Conservation (phyloP, 1,140 invertebrate genomes). For the Drosophila willistoni region DNA sequence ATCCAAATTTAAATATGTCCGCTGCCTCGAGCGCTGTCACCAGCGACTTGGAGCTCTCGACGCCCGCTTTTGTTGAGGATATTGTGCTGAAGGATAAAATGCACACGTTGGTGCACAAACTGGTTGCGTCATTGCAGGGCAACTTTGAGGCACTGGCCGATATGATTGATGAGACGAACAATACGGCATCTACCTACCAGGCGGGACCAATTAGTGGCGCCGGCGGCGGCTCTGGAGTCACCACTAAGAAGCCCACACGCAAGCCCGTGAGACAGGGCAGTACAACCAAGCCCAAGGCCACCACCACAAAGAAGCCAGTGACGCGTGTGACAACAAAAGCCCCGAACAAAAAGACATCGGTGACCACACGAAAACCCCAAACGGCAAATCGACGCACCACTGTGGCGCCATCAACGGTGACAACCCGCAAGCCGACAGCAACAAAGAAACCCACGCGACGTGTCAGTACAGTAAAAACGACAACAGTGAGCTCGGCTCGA, state of each 20-base stretch:
- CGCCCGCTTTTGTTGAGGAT: constrained; percentile 89
- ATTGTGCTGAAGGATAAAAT: constrained; percentile 90
- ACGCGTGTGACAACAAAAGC: constrained; percentile 84
- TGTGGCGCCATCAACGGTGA: constrained; percentile 21
- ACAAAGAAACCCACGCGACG: constrained; percentile 83
- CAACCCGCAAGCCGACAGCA: constrained; percentile 82
- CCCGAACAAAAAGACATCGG: constrained; percentile 80
- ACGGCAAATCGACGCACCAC: constrained; percentile 53
- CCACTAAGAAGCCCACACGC: constrained; percentile 46
- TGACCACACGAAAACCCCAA: constrained; percentile 59
- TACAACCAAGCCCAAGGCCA: constrained; percentile 59
- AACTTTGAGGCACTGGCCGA: constrained; percentile 92
- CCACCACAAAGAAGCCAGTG: constrained; percentile 71
- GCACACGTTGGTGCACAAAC: constrained; percentile 91
- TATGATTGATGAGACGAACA: constrained; percentile 85
- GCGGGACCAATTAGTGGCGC: constrained; percentile 37
- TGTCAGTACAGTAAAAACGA: constrained; percentile 52
- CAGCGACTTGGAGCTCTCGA: constrained; percentile 87
- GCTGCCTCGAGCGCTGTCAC: constrained; percentile 85
- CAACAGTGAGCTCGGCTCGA: constrained; percentile 42
- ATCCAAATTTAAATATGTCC: constrained; percentile 90
- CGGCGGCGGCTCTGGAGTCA: constrained; percentile 39
- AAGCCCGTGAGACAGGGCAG: constrained; percentile 66
- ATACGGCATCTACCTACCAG: constrained; percentile 59
- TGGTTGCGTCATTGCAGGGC: constrained; percentile 91